phyloP scores from a whole-genome alignment of 2,888 invertebrate species.

The Erebia ligea region DNA sequence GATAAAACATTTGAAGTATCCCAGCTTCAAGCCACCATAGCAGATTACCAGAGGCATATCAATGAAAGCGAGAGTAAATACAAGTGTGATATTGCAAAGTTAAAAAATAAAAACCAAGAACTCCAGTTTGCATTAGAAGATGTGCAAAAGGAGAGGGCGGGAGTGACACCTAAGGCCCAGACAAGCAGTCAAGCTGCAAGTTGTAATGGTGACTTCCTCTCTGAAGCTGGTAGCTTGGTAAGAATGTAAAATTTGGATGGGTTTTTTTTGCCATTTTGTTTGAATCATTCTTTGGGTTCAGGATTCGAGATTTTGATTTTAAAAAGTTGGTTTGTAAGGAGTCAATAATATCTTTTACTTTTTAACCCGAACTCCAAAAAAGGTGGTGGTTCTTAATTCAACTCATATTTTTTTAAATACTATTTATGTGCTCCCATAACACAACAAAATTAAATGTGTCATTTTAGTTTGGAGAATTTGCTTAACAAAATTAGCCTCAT shows the following conservation, averaged over 20 bases:
- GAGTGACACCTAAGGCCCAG: conserved; percentile 64
- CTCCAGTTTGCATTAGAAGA: conserved; percentile 71
- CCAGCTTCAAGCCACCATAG: conserved; percentile 85
- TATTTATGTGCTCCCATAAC: too few species aligned
- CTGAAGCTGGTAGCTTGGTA: conserved; percentile 85
- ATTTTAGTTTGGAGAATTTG: too few species aligned
- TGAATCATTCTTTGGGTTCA: too few species aligned
- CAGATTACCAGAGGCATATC: conserved; percentile 86
- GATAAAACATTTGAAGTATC: conserved; percentile 90
- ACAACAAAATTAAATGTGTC: too few species aligned
- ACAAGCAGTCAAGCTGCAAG: conserved; percentile 73
- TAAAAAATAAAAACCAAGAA: conserved; percentile 83
- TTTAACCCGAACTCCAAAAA: too few species aligned
- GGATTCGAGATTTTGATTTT: too few species aligned
- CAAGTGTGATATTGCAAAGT: conserved; percentile 82
- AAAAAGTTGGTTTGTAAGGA: too few species aligned
- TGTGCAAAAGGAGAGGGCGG: conserved; percentile 70
- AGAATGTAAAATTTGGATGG: conserved; percentile 35
- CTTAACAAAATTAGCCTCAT: too few species aligned
- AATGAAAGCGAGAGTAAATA: conserved; percentile 84
- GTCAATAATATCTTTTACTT: too few species aligned
- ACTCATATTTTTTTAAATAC: too few species aligned
- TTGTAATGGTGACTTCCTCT: conserved; percentile 78
- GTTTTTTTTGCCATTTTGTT: too few species aligned
- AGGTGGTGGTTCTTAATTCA: too few species aligned